Conservation (phyloP, 1,140 invertebrate species). For the Trinorchestia longiramus region DNA sequence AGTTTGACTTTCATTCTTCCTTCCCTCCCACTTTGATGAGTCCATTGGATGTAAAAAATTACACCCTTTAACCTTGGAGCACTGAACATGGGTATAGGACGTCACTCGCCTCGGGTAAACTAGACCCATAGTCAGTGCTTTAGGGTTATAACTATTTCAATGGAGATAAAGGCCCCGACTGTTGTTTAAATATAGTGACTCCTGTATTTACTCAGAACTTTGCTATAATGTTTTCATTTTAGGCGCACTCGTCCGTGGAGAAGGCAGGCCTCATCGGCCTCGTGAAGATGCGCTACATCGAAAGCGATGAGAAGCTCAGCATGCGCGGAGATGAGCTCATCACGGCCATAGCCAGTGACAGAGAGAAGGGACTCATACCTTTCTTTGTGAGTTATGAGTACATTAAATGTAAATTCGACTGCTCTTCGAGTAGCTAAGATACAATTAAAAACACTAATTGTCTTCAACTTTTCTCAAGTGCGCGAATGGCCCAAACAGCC, state of each 20-base stretch:
- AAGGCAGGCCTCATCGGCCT: constrained; percentile 92
- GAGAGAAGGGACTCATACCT: constrained; percentile 89
- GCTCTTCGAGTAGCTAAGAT: neutral
- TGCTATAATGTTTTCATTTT: neutral
- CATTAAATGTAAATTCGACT: too few relatives aligned
- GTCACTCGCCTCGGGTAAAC: too few relatives aligned
- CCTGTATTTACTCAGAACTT: neutral
- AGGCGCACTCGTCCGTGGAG: constrained; percentile 96
- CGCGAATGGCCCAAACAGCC: too few relatives aligned
- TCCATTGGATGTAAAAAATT: too few relatives aligned
- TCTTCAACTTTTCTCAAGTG: too few relatives aligned
- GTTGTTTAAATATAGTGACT: neutral
- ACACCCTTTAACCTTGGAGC: too few relatives aligned
- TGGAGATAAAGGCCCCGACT: neutral
- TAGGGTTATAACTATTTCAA: too few relatives aligned
- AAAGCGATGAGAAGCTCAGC: constrained; percentile 78
- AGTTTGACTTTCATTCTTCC: too few relatives aligned
- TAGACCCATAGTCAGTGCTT: too few relatives aligned
- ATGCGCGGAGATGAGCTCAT: constrained; percentile 85
- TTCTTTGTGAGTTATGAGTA: constrained; percentile 87
- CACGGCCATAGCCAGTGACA: constrained; percentile 85
- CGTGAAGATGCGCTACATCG: constrained; percentile 90
- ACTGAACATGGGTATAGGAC: too few relatives aligned
- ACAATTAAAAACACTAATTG: too few relatives aligned
- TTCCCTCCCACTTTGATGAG: too few relatives aligned